Evolutionary conservation across 2,797 vertebrate species (phyloP), one percentile per base, ranked within the genome.

Genomic region (Chanos chanos): DNA sequence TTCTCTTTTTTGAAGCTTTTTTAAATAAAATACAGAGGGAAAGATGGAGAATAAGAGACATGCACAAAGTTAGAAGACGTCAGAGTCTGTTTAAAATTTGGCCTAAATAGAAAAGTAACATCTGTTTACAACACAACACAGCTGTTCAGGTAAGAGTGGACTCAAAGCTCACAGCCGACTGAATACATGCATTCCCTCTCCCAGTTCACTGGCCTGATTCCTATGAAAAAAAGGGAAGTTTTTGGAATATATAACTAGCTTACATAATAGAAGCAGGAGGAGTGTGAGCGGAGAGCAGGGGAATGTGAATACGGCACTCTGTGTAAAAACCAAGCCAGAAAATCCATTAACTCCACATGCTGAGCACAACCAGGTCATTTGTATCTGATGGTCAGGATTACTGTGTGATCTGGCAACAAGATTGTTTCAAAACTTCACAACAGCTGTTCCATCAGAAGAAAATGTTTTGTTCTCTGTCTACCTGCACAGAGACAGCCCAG

Each of bases 1-100:
- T 93, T 98, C 96, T 90, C 96, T 90, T 89, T 97, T 98, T 93
- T 98, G 96, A 87, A 98, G 96, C 96, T 99, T 96, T 93, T 90
- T 85, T 82, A 81, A 83, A 80, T 83, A 19, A 64, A 40, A 44
- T 64, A 33, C 82, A 86, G 76, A 52, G 73, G 22, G 60, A 69
- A 34, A 62, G 66, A 69, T 71, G 71, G 70, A 48, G 40, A 57
- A 68, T 62, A 65, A 58, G 47, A 75, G 70, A 69, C 19, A 51
- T 24, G 54, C 36, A 68, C 31, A 66, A n/a, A 33, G 19, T 56
- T n/a, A 52, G 7, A 68, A 64, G 36, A 69, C 16, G 34, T 61
- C 61, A 64, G 57, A 43, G 40, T 22, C 31, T 28, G 44, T 54
- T 9, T 53, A 41, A 36, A 28, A 13, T 34, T 31, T 30, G 44